Evolutionary conservation across 2,113 vertebrate genomes (phyloP).

Genomic region (Sceloporus undulatus): DNA sequence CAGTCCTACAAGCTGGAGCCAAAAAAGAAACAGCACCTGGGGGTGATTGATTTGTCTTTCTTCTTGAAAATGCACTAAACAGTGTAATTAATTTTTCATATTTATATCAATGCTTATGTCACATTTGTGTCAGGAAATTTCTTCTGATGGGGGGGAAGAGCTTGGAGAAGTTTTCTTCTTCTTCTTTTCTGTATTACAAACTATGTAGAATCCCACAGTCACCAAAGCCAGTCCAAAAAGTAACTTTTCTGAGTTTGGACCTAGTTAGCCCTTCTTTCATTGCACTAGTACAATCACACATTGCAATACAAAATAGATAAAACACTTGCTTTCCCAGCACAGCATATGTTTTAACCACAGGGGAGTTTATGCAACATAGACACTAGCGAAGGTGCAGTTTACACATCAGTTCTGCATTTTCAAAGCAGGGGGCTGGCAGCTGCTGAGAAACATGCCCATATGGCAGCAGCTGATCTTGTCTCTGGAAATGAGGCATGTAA

Average conservation of each 20-base stretch:
- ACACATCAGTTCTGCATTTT: conserved; percentile 62
- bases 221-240: too few relatives aligned
- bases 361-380: conserved; percentile 20
- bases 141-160: not conserved
- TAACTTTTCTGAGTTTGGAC: not conserved
- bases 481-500: conserved; percentile 39
- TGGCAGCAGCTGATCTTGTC: conserved; percentile 39
- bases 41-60: not conserved
- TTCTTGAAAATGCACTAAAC: too few relatives aligned
- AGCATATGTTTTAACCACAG: not conserved
- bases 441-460: conserved; percentile 42
- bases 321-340: not conserved
- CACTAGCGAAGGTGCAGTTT: conserved; percentile 46
- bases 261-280: not conserved
- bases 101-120: not conserved
- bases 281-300: not conserved
- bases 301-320: not conserved
- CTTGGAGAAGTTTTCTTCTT: too few relatives aligned
- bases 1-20: too few relatives aligned
- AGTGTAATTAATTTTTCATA: not conserved
- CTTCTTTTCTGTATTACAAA: too few relatives aligned
- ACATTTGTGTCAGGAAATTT: not conserved
- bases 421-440: conserved; percentile 40
- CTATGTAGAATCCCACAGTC: too few relatives aligned
- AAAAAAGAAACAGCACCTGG: not conserved